Conservation (phyloP, 2,888 invertebrate genomes). For the Scelioninae gen. 1 region DNA sequence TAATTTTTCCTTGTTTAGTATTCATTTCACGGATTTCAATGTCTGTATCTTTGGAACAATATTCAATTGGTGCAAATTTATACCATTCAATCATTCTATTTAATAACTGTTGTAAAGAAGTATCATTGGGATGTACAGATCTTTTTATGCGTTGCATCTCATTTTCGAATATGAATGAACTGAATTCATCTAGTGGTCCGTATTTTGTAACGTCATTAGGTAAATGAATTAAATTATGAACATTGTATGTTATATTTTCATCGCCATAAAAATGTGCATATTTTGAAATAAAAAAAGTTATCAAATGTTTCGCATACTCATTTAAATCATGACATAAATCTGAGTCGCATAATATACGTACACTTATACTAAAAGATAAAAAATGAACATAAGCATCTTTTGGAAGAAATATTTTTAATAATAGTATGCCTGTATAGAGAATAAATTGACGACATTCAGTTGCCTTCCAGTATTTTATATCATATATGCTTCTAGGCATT, state of each 20-base stretch:
- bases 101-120: conserved; percentile 9
- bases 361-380: background rate
- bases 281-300: background rate
- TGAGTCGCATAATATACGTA: background rate
- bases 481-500: conserved; percentile 1
- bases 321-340: background rate
- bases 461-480: no score
- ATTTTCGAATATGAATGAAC: background rate
- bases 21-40: no score
- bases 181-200: conserved; percentile 3
- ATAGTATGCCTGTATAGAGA: background rate
- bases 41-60: no score
- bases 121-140: conserved; percentile 5
- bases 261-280: background rate
- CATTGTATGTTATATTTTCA: conserved; percentile 3
- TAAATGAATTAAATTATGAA: conserved; percentile 15
- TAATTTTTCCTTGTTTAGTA: no score
- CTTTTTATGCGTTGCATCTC: no score
- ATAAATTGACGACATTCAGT: conserved; percentile 9
- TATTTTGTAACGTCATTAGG: background rate
- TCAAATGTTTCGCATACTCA: background rate
- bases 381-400: background rate
- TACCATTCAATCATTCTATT: conserved; percentile 25
- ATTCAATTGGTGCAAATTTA: conserved; percentile 1
- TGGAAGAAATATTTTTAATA: conserved; percentile 8